These are phyloP conservation scores for Anthrax anthrax DNA, from an alignment of 2,888 invertebrate genomes.

Conservation along the genomic window DNA sequence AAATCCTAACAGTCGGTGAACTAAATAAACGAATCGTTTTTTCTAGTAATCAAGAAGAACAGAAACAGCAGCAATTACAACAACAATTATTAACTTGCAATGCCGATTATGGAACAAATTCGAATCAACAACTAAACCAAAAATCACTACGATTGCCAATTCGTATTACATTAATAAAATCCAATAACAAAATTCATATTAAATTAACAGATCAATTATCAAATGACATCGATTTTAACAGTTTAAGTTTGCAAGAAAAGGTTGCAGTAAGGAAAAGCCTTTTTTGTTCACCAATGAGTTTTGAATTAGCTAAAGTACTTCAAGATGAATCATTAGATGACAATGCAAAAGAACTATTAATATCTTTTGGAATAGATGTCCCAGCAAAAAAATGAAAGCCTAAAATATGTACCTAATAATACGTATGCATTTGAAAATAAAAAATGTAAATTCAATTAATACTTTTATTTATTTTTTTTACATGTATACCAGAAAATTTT, in stretches of 20 bases:
- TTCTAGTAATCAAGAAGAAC: background rate
- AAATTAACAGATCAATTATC: constrained; percentile 1
- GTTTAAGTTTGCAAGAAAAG: background rate
- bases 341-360: background rate
- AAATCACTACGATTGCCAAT: background rate
- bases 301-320: background rate
- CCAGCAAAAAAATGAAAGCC: too few relatives aligned
- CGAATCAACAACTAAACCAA: too few relatives aligned
- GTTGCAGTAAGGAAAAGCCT: background rate
- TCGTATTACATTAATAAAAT: constrained; percentile 1
- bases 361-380: background rate
- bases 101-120: too few relatives aligned
- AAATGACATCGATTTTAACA: background rate
- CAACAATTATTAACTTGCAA: too few relatives aligned
- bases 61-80: background rate
- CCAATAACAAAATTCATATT: constrained; percentile 3
- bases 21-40: background rate
- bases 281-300: background rate
- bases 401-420: too few relatives aligned
- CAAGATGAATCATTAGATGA: background rate
- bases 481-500: too few relatives aligned
- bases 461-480: too few relatives aligned
- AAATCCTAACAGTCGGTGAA: background rate
- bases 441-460: too few relatives aligned
- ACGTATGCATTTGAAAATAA: too few relatives aligned